Percentiles rank a stretch among this genome's conserved stretches.
Conservation (phyloP, 2,888 invertebrate species). For the Bursaphelenchus okinawaensis region DNA sequence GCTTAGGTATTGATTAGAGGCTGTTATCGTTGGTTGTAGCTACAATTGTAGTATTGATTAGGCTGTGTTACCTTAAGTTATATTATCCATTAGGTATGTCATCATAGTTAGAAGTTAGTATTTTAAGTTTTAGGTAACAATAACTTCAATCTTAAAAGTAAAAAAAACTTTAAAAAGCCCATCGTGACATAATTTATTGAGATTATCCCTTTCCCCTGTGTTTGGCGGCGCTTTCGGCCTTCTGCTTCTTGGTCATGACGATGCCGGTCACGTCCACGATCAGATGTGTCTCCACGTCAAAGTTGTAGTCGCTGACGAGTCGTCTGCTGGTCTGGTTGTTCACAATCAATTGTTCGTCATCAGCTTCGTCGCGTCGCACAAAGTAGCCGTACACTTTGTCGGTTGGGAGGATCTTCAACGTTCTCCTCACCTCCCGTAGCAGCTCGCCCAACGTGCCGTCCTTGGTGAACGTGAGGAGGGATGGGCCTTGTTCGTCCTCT, state of each 20-base stretch:
- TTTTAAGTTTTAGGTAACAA: too few relatives aligned
- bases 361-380: conserved; percentile 29
- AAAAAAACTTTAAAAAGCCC: too few relatives aligned
- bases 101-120: too few relatives aligned
- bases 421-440: conserved; percentile 36
- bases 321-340: conserved; percentile 20
- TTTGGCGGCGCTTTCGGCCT: background rate
- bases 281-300: conserved; percentile 31
- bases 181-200: too few relatives aligned
- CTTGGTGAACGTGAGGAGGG: conserved; percentile 30
- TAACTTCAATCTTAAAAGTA: too few relatives aligned
- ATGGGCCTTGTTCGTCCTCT: conserved; percentile 32
- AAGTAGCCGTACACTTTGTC: conserved; percentile 45
- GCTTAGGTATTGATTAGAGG: too few relatives aligned
- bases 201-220: too few relatives aligned
- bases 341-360: conserved; percentile 29
- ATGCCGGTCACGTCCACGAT: conserved; percentile 41
- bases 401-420: conserved; percentile 36
- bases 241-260: conserved; percentile 20
- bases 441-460: conserved; percentile 38
- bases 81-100: too few relatives aligned
- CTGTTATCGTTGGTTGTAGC: too few relatives aligned
- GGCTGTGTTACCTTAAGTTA: too few relatives aligned
- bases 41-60: too few relatives aligned
- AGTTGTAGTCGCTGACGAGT: conserved; percentile 19